Evolutionary conservation across 2,113 vertebrate genomes (phyloP).

Genomic region (Vulpes ferrilata): DNA sequence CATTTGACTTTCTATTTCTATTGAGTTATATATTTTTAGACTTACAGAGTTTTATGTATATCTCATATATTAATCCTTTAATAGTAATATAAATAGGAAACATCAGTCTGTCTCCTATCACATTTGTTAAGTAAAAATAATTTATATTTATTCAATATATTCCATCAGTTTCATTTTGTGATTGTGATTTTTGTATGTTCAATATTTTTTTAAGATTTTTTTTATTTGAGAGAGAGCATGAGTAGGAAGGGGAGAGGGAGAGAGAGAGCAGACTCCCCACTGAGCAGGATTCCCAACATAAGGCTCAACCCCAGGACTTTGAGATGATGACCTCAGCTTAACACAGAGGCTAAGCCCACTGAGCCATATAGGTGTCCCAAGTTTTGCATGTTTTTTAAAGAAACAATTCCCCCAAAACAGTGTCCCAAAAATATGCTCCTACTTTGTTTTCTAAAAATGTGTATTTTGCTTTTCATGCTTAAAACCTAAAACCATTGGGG

Average conservation of each 20-base stretch:
- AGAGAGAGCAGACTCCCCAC: neutral
- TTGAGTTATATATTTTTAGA: neutral
- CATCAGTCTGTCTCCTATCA: neutral
- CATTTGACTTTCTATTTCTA: neutral
- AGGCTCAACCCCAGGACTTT: neutral
- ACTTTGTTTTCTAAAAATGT: neutral
- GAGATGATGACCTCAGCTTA: neutral
- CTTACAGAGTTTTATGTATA: neutral
- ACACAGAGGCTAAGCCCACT: neutral
- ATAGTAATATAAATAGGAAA: neutral
- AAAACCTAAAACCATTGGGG: neutral
- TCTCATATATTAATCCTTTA: neutral
- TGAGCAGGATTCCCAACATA: neutral
- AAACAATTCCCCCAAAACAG: neutral
- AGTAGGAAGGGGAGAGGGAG: neutral
- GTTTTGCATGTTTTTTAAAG: neutral
- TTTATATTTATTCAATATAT: slow-evolving; percentile 9
- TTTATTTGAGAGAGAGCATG: neutral
- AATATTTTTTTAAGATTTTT: neutral
- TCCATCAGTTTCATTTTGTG: neutral
- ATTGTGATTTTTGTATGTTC: neutral
- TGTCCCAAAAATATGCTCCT: neutral
- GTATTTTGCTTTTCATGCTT: slow-evolving; percentile 18
- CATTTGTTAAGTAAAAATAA: neutral
- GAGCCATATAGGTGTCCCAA: neutral